These are phyloP conservation scores for Liodrosophila aerea DNA, from an alignment of 2,888 invertebrate species.

Conservation along the genomic window DNA sequence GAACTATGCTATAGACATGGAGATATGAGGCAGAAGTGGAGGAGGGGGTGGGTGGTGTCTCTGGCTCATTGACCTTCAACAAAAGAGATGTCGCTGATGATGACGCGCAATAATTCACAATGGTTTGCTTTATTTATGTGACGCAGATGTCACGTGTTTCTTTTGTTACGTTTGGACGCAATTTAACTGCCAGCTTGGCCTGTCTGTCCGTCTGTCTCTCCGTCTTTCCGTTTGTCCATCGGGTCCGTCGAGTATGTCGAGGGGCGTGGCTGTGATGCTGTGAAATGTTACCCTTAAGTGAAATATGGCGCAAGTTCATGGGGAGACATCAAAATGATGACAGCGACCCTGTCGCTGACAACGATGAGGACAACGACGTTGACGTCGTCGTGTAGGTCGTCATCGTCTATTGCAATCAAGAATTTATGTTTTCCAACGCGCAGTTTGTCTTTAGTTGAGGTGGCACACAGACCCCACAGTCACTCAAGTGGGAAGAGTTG, in stretches of 20 bases:
- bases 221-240: not conserved
- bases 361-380: conserved; percentile 30
- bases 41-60: not conserved
- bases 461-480: no score
- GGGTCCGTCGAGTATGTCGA: no score
- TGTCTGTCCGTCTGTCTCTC: conserved; percentile 7
- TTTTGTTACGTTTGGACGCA: conserved; percentile 66
- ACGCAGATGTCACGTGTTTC: conserved; percentile 74
- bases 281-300: conserved; percentile 61
- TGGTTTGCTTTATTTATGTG: conserved; percentile 65
- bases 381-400: conserved; percentile 13
- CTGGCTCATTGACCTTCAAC: conserved; percentile 15
- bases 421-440: conserved; percentile 67
- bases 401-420: conserved; percentile 72
- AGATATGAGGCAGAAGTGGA: not conserved
- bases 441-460: conserved; percentile 61
- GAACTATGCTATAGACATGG: conserved; percentile 42
- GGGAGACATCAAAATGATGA: conserved; percentile 73
- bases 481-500: not conserved
- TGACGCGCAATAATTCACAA: conserved; percentile 67
- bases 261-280: conserved; percentile 36
- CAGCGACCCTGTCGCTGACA: conserved; percentile 38
- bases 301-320: conserved; percentile 74
- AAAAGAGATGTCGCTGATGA: conserved; percentile 36
- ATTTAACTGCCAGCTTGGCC: conserved; percentile 48